Conservation (phyloP, 2,113 vertebrate genomes). For the Azemiops feae region DNA sequence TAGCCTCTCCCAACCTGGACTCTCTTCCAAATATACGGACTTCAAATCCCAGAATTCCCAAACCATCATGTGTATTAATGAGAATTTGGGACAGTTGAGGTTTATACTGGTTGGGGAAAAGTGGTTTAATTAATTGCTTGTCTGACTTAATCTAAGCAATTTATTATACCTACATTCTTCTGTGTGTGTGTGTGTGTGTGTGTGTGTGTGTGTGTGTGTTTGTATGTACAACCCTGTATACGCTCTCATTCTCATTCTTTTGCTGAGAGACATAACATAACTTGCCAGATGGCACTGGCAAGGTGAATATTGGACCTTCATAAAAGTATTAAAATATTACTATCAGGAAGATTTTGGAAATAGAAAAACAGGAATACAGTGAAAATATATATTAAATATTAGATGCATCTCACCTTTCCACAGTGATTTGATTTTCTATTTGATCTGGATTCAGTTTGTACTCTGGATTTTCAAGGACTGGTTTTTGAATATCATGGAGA, state of each 20-base stretch:
- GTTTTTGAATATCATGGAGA: slow-evolving; percentile 83
- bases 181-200: neutral
- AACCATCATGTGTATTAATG: too few relatives aligned
- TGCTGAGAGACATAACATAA: neutral
- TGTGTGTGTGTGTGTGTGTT: too few relatives aligned
- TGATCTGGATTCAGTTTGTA: slow-evolving; percentile 89
- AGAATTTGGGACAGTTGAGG: too few relatives aligned
- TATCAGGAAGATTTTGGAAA: neutral
- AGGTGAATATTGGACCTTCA: neutral
- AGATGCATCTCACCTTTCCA: slow-evolving; percentile 80
- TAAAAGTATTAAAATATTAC: neutral
- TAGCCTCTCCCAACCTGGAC: too few relatives aligned
- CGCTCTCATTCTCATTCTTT: neutral
- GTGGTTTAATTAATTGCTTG: too few relatives aligned
- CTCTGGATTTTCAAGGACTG: slow-evolving; percentile 75
- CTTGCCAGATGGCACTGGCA: neutral
- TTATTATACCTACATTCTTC: neutral
- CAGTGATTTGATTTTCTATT: slow-evolving; percentile 87
- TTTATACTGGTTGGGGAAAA: too few relatives aligned
- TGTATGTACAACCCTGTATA: neutral
- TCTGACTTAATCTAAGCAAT: too few relatives aligned
- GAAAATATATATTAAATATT: neutral
- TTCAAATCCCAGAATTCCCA: too few relatives aligned
- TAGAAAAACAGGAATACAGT: neutral
- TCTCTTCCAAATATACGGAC: too few relatives aligned